These are phyloP conservation scores for Trichacis sp. DNA, from an alignment of 2,888 invertebrate genomes.

Conservation along the genomic window DNA sequence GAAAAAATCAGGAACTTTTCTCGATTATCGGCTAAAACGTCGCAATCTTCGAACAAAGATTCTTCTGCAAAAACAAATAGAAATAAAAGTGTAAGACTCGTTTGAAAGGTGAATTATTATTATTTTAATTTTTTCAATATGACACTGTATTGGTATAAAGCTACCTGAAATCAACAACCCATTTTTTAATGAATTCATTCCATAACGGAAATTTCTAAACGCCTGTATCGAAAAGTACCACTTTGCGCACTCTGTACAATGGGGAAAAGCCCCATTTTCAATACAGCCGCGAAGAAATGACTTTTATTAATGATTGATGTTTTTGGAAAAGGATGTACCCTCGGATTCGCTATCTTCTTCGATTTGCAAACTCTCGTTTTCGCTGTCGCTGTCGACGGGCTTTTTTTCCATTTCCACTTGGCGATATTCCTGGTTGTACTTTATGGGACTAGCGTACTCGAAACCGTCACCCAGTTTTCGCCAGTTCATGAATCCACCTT, in stretches of 20 bases:
- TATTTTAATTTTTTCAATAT: background rate
- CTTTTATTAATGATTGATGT: no score
- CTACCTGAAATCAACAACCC: no score
- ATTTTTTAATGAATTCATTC: no score
- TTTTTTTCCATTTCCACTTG: conserved; percentile 70
- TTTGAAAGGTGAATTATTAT: background rate
- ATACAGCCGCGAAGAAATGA: no score
- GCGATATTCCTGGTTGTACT: conserved; percentile 76
- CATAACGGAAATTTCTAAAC: no score
- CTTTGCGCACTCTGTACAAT: no score
- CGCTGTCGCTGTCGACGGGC: conserved; percentile 54
- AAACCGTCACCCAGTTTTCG: conserved; percentile 66
- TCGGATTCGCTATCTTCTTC: conserved; percentile 59
- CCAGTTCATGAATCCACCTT: conserved; percentile 67
- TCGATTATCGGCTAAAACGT: conserved; percentile 71
- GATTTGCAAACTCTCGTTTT: conserved; percentile 55
- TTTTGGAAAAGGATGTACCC: no score
- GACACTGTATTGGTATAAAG: no score
- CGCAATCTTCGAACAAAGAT: conserved; percentile 58
- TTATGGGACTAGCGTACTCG: conserved; percentile 73
- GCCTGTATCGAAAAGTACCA: no score
- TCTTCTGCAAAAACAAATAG: conserved; percentile 49
- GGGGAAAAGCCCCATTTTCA: no score
- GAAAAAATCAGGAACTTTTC: conserved; percentile 86
- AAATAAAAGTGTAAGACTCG: no score